Base-by-base conservation (phyloP, 1,140 invertebrate genomes). In the Drosophila nebulosa region DNA sequence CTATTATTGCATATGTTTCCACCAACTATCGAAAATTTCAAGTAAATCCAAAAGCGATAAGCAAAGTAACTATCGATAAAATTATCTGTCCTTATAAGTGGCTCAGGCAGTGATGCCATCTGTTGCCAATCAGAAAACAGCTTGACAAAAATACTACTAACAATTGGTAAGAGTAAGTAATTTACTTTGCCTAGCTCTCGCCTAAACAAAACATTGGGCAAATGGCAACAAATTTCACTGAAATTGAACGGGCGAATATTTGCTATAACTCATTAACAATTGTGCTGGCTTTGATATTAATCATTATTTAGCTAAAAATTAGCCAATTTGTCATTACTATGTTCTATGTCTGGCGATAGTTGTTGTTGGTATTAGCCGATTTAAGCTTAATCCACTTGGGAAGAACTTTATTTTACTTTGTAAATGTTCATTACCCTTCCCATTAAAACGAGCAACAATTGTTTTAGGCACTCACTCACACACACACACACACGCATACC, bases 341-440 rank as follows among this genome's bases (percentile, higher is more conserved):
- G 9, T 21, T 46, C 18, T 46, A 18, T 46, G 18, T 14, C 16
- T 46, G 39, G n/a, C n/a, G n/a, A n/a, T n/a, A n/a, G n/a, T n/a
- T 21, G 18, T 30, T 2, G 27, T 30, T 12, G 30, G 9, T 12
- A 16, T 27, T 27, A 27, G 12, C 3, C 51, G 4, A 27, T 53
- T 53, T 14, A 74, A 52, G 22, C 22, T 66, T 18, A 30, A 36
- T 30, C 50, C 18, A 35, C 35, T 9, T 36, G 39, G 9, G 2
- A 9, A 46, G 2, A 3, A 56, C 59, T 74, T 16, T 51, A 59
- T 56, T 74, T 74, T 57, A 74, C 66, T 67, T 57, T 32, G 21
- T 63, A 36, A 67, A 51, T 74, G 52, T 71, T 71, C 63, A 74
- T 51, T 60, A 26, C 52, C 35, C 36, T 56, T 56, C 24, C 26